Conservation (phyloP, 2,888 invertebrate species). For the Tillus elongatus region DNA sequence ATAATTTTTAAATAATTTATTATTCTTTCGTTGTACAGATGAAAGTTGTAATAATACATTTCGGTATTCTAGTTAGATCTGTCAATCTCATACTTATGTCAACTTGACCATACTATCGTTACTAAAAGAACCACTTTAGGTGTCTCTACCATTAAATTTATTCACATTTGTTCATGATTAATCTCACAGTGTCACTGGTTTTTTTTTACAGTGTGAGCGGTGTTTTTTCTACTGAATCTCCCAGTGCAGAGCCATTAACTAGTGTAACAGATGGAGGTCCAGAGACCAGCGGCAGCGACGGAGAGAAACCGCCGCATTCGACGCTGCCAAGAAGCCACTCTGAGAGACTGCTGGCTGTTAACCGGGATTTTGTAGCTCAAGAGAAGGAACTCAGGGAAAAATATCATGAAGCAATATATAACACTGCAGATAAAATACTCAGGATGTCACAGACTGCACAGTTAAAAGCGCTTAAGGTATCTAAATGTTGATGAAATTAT, state of each 20-base stretch:
- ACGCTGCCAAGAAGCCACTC: slow-evolving; percentile 54
- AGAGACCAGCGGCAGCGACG: slow-evolving; percentile 38
- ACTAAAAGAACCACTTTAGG: too few relatives aligned
- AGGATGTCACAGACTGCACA: slow-evolving; percentile 69
- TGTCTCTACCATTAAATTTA: too few relatives aligned
- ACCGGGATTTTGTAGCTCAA: slow-evolving; percentile 58
- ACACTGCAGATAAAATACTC: slow-evolving; percentile 71
- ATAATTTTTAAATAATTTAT: too few relatives aligned
- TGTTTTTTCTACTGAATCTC: slow-evolving; percentile 41
- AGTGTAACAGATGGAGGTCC: slow-evolving; percentile 36
- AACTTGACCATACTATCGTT: too few relatives aligned
- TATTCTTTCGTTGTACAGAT: too few relatives aligned
- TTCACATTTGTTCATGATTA: too few relatives aligned
- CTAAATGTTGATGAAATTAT: background rate
- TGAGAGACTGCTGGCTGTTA: slow-evolving; percentile 53
- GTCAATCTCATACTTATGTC: too few relatives aligned
- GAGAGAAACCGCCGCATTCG: slow-evolving; percentile 44
- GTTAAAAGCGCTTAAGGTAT: slow-evolving; percentile 62
- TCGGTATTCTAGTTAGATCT: too few relatives aligned
- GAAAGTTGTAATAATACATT: too few relatives aligned
- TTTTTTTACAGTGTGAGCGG: slow-evolving; percentile 33
- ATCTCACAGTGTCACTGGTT: too few relatives aligned
- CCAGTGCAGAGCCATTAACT: slow-evolving; percentile 39
- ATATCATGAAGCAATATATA: slow-evolving; percentile 71
- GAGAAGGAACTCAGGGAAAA: slow-evolving; percentile 73